A percentile compares a stretch with the other conserved stretches of the same genome.
Evolutionary conservation across 2,888 invertebrate species (phyloP).

Genomic region (Eretmocerus hayati): DNA sequence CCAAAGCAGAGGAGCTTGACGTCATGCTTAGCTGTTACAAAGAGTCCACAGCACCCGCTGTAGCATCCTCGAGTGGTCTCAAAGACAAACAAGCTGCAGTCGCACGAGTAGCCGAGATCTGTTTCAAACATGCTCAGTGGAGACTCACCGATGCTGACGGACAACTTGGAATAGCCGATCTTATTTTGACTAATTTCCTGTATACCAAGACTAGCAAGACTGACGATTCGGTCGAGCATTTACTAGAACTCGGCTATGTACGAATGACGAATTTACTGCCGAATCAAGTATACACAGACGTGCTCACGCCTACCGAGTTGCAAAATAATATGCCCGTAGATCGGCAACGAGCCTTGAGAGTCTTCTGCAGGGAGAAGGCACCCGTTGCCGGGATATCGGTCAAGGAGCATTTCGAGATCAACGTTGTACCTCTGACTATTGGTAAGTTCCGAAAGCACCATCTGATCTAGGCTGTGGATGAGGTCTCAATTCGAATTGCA

Average conservation of each 20-base stretch:
- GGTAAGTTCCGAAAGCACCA: too few species aligned
- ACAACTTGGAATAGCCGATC: conserved; percentile 93
- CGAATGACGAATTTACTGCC: conserved; percentile 92
- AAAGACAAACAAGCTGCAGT: conserved; percentile 68
- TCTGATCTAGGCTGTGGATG: too few species aligned
- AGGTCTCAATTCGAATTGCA: too few species aligned
- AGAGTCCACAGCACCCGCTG: conserved; percentile 60
- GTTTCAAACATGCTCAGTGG: conserved; percentile 98
- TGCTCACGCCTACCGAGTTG: conserved; percentile 70
- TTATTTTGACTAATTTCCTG: conserved; percentile 91
- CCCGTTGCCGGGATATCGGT: conserved; percentile 99
- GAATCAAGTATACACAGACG: conserved; percentile 88
- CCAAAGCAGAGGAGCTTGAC: conserved; percentile 87
- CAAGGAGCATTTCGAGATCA: conserved; percentile 98
- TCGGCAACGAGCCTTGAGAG: conserved; percentile 76
- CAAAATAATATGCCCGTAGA: conserved; percentile 86
- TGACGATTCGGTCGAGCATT: conserved; percentile 95
- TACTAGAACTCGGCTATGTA: conserved; percentile 91
- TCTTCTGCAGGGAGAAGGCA: conserved; percentile 92
- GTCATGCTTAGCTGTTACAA: conserved; percentile 92
- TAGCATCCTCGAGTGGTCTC: conserved; percentile 52
- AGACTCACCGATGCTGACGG: conserved; percentile 95
- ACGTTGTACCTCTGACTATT: conserved; percentile 88
- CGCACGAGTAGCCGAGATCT: conserved; percentile 86
- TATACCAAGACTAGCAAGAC: conserved; percentile 94